Base-by-base conservation (phyloP, 2,113 vertebrate species). In the Cebus imitator region DNA sequence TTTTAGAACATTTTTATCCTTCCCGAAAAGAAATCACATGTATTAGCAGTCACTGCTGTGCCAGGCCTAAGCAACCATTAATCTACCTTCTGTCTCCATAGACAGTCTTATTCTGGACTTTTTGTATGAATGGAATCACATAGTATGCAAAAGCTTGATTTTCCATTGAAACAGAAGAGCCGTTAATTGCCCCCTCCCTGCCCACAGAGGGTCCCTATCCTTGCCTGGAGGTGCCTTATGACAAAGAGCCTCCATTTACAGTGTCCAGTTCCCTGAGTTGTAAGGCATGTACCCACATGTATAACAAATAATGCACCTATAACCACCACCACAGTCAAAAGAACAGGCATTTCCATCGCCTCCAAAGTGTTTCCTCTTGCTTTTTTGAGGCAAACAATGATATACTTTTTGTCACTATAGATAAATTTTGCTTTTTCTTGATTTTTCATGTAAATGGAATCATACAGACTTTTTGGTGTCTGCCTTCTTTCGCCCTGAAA, bases 201-300 rank as follows among this genome's bases (percentile, higher is more conserved):
- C 35, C 35, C 76, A 30, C 3, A 43, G 20, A 55, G 18, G 18
- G 48, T 27, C 52, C 30, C 52, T 30, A 1, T 37, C 76, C 58
- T 58, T 32, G 14, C 78, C 43, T 23, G 0, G 8, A n/a, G 64
- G 52, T 25, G 45, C 37, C 37, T 48, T 23, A 20, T 6, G 27
- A 64, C 61, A 64, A 30, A 64, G 27, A 64, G 27, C 27, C 12
- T 64, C 79, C 30, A 9, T 37, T 30, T 58, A 48, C 27, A 48
- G 21, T 37, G 37, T 37, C 14, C 27, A 61, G 32, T 27, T 45
- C 37, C 3, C 25, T 1, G 25, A 20, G 32, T 30, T 75, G 73
- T 37, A 37, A 43, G 40, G n/a, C 25, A 37, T 12, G 14, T 73
- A 37, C 2, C 2, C 16, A n/a, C 0, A 0, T 13, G 9, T 11